phyloP scores from a whole-genome alignment of 2,113 vertebrate genomes.

The Macrotis lagotis region DNA sequence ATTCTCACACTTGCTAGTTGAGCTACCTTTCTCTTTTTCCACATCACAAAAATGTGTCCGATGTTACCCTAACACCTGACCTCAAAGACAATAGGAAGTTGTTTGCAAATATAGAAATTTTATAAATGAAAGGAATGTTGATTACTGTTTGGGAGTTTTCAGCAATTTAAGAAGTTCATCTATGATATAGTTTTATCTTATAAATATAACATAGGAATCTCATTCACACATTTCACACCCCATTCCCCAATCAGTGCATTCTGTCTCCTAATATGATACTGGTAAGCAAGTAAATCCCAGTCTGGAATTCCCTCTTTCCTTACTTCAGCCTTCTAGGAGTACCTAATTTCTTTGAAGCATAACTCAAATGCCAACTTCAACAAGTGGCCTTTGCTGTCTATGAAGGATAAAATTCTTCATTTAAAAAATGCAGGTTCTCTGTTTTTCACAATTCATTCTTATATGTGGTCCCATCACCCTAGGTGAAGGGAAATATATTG shows the following conservation, averaged over 20 bases:
- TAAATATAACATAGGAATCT: background rate
- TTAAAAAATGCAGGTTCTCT: background rate
- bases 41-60: background rate
- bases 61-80: background rate
- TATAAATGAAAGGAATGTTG: background rate
- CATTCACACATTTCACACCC: background rate
- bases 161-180: background rate
- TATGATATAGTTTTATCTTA: background rate
- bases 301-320: background rate
- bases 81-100: background rate
- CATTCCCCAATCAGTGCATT: background rate
- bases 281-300: background rate
- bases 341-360: background rate
- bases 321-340: background rate
- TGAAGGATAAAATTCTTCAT: background rate
- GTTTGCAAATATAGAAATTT: background rate
- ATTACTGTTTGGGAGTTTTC: background rate
- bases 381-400: background rate
- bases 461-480: background rate
- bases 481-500: background rate
- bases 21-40: background rate
- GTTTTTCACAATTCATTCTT: background rate
- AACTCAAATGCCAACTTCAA: background rate
- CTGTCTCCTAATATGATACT: background rate
- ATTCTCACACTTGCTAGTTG: background rate